A percentile compares a stretch with the other conserved stretches of the same genome.
phyloP scores from a whole-genome alignment of 2,113 vertebrate species.

The Cynocephalus volans region DNA sequence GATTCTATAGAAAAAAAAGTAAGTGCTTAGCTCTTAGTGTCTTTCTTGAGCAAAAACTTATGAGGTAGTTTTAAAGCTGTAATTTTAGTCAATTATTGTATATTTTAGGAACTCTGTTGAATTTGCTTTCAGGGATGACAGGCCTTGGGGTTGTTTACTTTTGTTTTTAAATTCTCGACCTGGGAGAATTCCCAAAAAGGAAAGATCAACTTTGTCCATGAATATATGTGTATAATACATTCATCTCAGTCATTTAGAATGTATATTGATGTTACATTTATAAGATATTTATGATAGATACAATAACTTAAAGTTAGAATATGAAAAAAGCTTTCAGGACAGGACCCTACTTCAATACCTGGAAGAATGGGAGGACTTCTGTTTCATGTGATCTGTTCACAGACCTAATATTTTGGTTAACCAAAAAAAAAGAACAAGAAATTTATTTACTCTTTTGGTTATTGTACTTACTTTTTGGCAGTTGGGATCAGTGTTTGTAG shows the following conservation, averaged over 20 bases:
- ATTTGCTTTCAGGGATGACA: conserved; percentile 23
- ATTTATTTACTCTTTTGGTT: neutral
- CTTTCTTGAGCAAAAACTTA: conserved; percentile 40
- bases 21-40: conserved; percentile 21
- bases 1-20: conserved; percentile 34
- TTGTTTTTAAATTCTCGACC: neutral
- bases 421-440: neutral
- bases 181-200: neutral
- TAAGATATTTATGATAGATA: neutral
- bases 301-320: neutral
- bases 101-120: conserved; percentile 52
- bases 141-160: neutral
- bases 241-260: neutral
- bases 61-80: neutral
- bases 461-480: neutral
- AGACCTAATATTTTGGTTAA: neutral
- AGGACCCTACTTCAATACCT: neutral
- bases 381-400: neutral
- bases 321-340: neutral
- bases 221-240: neutral
- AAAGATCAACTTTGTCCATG: neutral
- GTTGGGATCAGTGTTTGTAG: no score
- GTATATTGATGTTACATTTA: neutral
- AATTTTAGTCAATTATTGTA: conserved; percentile 43
- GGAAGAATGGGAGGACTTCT: neutral